A percentile compares a stretch with the other conserved stretches of the same genome.
Conservation (phyloP, 2,888 invertebrate genomes). For the Sepiola atlantica region DNA sequence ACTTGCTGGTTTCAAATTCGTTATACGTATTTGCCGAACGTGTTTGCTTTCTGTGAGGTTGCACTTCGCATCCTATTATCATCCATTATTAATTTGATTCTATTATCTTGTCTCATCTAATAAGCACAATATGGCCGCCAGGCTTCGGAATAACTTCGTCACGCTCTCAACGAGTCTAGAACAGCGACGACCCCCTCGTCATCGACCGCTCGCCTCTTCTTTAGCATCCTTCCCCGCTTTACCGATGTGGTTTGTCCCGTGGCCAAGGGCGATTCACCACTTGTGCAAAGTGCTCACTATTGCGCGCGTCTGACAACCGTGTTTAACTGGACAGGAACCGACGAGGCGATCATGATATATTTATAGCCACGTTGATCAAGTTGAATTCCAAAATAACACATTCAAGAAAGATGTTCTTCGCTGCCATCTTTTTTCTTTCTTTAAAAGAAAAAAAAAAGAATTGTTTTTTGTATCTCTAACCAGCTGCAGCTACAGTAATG, state of each 20-base stretch:
- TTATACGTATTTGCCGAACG: not conserved
- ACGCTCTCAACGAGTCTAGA: not conserved
- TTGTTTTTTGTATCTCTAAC: not conserved
- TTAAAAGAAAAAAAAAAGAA: not conserved
- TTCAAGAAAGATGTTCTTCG: not conserved
- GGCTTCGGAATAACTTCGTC: not conserved
- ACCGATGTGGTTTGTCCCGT: not conserved
- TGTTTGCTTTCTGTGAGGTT: not conserved
- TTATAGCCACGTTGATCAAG: not conserved
- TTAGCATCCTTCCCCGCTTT: not conserved
- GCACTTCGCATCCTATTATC: not conserved
- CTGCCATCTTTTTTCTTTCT: not conserved
- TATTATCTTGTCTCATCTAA: not conserved
- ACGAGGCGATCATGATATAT: slow-evolving; percentile 1
- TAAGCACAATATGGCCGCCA: not conserved
- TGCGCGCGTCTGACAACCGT: not conserved
- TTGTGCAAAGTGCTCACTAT: not conserved
- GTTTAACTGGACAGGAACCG: not conserved
- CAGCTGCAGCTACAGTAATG: not conserved
- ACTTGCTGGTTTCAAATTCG: not conserved
- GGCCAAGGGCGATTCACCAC: not conserved
- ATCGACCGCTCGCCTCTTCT: not conserved
- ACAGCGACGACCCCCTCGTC: too few relatives aligned
- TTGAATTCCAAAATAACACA: not conserved
- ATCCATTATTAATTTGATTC: not conserved